Percentiles rank a stretch among this genome's conserved stretches.
phyloP scores from a whole-genome alignment of 2,888 invertebrate species.

The Plagodis pulveraria region DNA sequence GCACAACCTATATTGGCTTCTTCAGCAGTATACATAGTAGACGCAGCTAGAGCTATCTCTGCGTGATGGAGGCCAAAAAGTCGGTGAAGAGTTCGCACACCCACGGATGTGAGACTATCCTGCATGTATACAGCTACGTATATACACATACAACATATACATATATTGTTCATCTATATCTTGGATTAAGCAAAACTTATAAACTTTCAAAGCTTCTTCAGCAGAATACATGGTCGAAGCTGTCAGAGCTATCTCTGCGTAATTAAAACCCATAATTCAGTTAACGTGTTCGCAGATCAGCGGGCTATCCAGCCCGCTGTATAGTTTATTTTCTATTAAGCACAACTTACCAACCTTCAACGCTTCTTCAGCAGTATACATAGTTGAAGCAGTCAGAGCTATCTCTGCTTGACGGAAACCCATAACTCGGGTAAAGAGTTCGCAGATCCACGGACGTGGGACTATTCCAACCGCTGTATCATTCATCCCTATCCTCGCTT shows the following conservation, averaged over 20 bases:
- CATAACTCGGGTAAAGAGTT: conserved; percentile 76
- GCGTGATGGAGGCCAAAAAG: no score
- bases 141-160: no score
- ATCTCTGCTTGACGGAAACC: conserved; percentile 87
- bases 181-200: no score
- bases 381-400: conserved; percentile 87
- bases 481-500: conserved; percentile 88
- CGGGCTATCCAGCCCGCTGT: no score
- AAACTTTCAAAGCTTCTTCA: no score
- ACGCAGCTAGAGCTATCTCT: conserved; percentile 46
- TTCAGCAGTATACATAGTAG: conserved; percentile 87
- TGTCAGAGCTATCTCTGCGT: no score
- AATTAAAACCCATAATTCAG: conserved; percentile 82
- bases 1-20: conserved; percentile 82
- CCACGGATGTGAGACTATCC: conserved; percentile 33
- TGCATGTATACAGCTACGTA: no score
- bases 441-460: conserved; percentile 87
- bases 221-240: no score
- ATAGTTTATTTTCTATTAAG: no score
- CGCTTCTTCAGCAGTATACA: conserved; percentile 89
- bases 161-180: no score
- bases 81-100: no score
- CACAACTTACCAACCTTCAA: conserved; percentile 53
- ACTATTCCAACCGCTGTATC: conserved; percentile 90
- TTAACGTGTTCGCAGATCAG: conserved; percentile 3